Conservation (phyloP, 2,888 invertebrate species). For the Spisula solida region DNA sequence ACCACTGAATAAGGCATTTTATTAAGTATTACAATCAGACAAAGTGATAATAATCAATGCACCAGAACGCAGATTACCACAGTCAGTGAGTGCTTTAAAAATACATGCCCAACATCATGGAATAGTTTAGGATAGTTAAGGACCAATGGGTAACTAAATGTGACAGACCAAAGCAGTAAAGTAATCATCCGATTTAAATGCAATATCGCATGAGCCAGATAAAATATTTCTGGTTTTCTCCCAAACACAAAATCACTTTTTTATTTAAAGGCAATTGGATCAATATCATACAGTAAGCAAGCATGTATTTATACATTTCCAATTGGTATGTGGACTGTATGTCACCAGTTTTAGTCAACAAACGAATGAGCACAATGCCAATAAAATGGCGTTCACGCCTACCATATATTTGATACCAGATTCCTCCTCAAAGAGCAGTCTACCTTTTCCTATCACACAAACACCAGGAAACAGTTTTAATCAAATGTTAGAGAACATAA, state of each 20-base stretch:
- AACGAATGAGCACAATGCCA: background rate
- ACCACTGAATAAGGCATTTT: too few species aligned
- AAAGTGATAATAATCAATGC: too few species aligned
- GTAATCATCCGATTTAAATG: background rate
- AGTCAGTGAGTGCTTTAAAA: too few species aligned
- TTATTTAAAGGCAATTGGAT: background rate
- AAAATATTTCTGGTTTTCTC: background rate
- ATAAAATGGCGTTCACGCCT: background rate
- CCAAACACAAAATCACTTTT: background rate
- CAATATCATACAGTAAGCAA: background rate
- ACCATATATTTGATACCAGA: background rate
- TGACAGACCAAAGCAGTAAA: too few species aligned
- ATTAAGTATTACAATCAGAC: too few species aligned
- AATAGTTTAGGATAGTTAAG: too few species aligned
- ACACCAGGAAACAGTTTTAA: constrained; percentile 7
- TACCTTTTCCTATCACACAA: background rate
- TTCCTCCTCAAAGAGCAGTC: background rate
- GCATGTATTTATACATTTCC: background rate
- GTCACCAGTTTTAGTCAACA: constrained; percentile 12
- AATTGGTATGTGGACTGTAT: background rate
- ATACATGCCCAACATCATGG: too few species aligned
- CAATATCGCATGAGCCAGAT: constrained; percentile 10
- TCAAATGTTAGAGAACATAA: constrained; percentile 6
- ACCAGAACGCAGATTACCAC: too few species aligned
- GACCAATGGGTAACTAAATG: too few species aligned